Evolutionary conservation across 2,888 invertebrate species (phyloP).

Genomic region (Hedya salicella): DNA sequence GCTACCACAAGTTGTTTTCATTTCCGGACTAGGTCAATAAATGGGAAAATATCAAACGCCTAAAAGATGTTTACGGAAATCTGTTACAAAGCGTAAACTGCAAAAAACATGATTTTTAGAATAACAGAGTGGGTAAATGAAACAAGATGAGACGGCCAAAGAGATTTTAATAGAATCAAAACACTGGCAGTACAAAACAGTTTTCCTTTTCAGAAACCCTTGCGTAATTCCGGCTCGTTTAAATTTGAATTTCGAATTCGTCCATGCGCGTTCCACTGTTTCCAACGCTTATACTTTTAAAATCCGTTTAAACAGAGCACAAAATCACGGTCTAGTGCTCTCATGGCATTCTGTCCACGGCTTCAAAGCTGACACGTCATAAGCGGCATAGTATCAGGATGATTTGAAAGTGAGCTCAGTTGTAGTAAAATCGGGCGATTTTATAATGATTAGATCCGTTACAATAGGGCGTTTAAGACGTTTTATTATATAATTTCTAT

Average conservation of each 20-base stretch:
- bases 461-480: neutral
- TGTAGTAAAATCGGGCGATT: neutral
- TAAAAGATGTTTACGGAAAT: too few species aligned
- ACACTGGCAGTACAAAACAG: neutral
- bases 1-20: too few species aligned
- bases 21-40: too few species aligned
- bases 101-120: too few species aligned
- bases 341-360: slow-evolving; percentile 26
- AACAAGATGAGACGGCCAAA: neutral
- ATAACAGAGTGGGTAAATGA: neutral
- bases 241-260: slow-evolving; percentile 29
- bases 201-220: slow-evolving; percentile 7
- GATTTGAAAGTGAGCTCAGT: neutral
- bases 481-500: slow-evolving; percentile 3
- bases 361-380: neutral
- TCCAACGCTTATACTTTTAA: slow-evolving; percentile 27
- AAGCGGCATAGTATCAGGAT: slow-evolving; percentile 2
- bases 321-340: slow-evolving; percentile 37
- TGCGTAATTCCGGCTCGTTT: slow-evolving; percentile 23
- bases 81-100: too few species aligned
- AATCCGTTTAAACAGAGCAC: slow-evolving; percentile 35
- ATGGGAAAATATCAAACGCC: too few species aligned
- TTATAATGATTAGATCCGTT: neutral
- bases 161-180: slow-evolving; percentile 8
- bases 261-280: slow-evolving; percentile 20